Percentiles rank a stretch among this genome's conserved stretches.
phyloP scores from a whole-genome alignment of 2,113 vertebrate genomes.

The Pogona vitticeps region DNA sequence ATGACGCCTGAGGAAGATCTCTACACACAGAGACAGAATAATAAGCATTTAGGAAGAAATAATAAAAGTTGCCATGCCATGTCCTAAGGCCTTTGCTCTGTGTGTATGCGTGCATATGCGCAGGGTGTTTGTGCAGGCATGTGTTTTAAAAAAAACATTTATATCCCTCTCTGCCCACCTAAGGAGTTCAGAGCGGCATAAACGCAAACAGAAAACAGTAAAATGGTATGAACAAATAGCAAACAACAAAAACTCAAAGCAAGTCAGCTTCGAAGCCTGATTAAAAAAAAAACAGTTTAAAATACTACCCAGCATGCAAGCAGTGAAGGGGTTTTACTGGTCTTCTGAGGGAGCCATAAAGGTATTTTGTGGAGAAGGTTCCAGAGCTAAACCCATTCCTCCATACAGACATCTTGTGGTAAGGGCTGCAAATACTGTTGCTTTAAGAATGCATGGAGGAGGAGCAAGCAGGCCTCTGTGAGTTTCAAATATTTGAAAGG shows the following conservation, averaged over 20 bases:
- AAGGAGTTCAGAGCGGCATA: neutral
- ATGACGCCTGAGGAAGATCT: neutral
- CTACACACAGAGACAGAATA: neutral
- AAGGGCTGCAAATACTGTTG: too few relatives aligned
- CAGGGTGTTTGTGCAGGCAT: too few relatives aligned
- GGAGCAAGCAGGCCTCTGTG: neutral
- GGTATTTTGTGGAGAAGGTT: neutral
- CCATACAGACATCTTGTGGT: too few relatives aligned
- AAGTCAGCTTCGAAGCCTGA: neutral
- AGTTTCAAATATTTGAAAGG: too few relatives aligned
- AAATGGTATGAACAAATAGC: neutral
- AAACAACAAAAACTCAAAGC: neutral
- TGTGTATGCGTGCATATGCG: too few relatives aligned
- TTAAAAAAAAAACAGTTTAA: neutral
- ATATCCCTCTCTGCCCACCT: neutral
- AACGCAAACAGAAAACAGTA: neutral
- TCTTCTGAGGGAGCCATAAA: too few relatives aligned
- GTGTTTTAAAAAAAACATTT: neutral
- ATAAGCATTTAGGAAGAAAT: neutral
- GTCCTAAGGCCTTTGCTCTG: neutral
- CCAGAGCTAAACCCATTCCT: too few relatives aligned
- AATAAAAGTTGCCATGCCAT: neutral
- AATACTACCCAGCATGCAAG: neutral
- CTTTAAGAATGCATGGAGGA: neutral
- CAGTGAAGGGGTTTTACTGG: neutral